These are phyloP conservation scores for Myopa tessellatipennis DNA, from an alignment of 2,888 invertebrate genomes.

Conservation along the genomic window DNA sequence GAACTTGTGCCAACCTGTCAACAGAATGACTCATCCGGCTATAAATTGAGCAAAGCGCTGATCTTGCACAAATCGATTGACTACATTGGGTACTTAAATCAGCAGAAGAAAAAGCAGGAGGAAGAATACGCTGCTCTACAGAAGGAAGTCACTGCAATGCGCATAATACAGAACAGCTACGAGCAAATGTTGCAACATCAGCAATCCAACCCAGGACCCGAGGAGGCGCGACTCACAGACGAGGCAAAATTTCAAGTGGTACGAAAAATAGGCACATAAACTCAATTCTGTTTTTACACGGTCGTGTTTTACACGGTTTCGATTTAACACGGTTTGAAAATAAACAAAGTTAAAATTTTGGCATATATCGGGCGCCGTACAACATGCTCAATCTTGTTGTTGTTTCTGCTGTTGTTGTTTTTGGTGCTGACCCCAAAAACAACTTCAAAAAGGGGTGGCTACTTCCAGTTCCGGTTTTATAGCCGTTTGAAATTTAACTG, in stretches of 20 bases:
- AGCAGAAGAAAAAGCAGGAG: slow-evolving; percentile 93
- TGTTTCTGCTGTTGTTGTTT: too few species aligned
- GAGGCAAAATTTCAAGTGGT: slow-evolving; percentile 97
- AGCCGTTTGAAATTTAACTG: too few species aligned
- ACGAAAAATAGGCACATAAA: slow-evolving; percentile 46
- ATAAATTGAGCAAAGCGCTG: slow-evolving; percentile 96
- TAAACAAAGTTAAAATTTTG: too few species aligned
- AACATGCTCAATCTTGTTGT: too few species aligned
- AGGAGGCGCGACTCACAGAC: slow-evolving; percentile 90
- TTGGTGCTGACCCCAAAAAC: too few species aligned
- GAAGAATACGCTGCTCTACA: slow-evolving; percentile 91
- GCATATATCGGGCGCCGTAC: too few species aligned
- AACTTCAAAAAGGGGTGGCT: too few species aligned
- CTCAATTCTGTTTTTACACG: too few species aligned
- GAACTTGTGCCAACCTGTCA: slow-evolving; percentile 94
- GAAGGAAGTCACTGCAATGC: slow-evolving; percentile 92
- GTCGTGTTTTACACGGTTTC: too few species aligned
- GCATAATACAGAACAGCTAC: slow-evolving; percentile 95
- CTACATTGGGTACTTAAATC: slow-evolving; percentile 90
- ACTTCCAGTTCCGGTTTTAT: too few species aligned
- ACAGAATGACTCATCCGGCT: slow-evolving; percentile 89
- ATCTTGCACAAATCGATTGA: slow-evolving; percentile 92
- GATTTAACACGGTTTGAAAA: too few species aligned
- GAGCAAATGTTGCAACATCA: slow-evolving; percentile 97
- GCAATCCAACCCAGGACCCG: slow-evolving; percentile 88